Evolutionary conservation across 2,888 invertebrate species (phyloP).

Genomic region (Chydorus sphaericus): DNA sequence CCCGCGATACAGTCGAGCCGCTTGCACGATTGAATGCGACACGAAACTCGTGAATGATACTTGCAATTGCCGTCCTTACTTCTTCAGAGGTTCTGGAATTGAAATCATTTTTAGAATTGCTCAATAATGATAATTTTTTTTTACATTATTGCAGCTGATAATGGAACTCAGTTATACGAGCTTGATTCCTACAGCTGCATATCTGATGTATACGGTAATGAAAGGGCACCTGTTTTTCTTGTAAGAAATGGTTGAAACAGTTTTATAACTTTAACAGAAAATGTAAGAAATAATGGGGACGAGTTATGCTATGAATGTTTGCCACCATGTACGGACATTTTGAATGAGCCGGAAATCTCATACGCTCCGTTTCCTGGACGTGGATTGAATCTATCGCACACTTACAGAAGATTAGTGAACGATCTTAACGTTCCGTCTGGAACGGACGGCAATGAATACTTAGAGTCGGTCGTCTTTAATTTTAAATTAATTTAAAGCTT

Average conservation of each 20-base stretch:
- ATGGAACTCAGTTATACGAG: neutral
- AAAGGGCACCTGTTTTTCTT: neutral
- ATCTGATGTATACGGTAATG: neutral
- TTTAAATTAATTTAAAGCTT: neutral
- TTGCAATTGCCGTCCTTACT: neutral
- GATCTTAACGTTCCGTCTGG: neutral
- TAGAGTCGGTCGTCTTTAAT: neutral
- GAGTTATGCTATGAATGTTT: slow-evolving; percentile 42
- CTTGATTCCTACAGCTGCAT: neutral
- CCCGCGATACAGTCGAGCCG: neutral
- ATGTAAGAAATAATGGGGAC: slow-evolving; percentile 15
- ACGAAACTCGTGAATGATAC: neutral
- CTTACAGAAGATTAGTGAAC: neutral
- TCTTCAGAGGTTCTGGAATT: neutral
- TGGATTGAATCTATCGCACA: slow-evolving; percentile 11
- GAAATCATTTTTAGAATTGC: neutral
- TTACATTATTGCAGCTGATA: neutral
- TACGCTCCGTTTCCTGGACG: slow-evolving; percentile 37
- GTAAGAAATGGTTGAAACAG: neutral
- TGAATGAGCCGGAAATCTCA: slow-evolving; percentile 45
- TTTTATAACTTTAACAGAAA: no score
- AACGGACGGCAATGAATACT: neutral
- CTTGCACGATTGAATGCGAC: neutral
- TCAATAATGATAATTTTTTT: neutral
- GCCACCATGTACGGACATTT: slow-evolving; percentile 61